Evolutionary conservation across 2,797 vertebrate genomes (phyloP).

Genomic region (Hydrophis major): DNA sequence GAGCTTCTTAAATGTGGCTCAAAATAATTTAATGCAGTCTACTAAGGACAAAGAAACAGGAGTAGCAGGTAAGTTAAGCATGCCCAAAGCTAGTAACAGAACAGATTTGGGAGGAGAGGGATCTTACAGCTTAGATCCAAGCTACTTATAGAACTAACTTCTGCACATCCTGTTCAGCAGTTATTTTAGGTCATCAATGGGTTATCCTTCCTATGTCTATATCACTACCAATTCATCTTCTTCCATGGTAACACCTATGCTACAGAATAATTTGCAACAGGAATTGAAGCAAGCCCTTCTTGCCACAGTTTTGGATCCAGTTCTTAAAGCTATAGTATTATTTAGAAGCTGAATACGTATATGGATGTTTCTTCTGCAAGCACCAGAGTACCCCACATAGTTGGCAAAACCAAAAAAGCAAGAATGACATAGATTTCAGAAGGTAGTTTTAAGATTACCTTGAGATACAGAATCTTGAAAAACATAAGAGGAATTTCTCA

Average conservation of each 20-base stretch:
- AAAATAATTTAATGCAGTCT: not conserved
- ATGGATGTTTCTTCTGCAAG: not conserved
- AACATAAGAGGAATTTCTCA: not conserved
- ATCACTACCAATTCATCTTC: not conserved
- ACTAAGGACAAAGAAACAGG: not conserved
- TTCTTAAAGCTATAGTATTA: not conserved
- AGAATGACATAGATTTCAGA: not conserved
- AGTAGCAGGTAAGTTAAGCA: not conserved
- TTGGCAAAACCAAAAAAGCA: not conserved
- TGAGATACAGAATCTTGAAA: not conserved
- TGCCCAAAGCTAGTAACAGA: not conserved
- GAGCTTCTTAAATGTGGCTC: not conserved
- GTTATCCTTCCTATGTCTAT: not conserved
- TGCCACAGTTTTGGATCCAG: not conserved
- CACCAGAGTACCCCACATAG: not conserved
- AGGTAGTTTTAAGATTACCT: not conserved
- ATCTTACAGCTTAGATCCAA: not conserved
- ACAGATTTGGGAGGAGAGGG: not conserved
- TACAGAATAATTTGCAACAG: not conserved
- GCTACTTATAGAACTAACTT: not conserved
- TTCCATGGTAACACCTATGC: not conserved
- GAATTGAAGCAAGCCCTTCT: not conserved
- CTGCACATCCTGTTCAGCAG: not conserved
- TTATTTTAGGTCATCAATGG: not conserved
- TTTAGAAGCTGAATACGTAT: not conserved